phyloP scores from a whole-genome alignment of 1,140 invertebrate species.

The Drosophila lini region DNA sequence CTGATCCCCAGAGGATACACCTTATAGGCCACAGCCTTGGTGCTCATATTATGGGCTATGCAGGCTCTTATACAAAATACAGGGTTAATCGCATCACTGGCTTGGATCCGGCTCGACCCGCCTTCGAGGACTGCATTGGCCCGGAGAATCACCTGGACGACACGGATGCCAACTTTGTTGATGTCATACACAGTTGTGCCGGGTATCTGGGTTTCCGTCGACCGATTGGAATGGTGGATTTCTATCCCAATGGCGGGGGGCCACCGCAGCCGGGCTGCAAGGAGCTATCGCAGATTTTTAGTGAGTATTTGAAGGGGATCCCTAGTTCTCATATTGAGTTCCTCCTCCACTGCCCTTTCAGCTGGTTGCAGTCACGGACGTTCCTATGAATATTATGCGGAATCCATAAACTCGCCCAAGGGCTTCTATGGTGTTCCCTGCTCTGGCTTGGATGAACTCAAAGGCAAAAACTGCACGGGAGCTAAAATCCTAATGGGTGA shows the following conservation, averaged over 20 bases:
- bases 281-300: constrained; percentile 85
- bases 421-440: constrained; percentile 87
- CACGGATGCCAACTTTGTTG: constrained; percentile 90
- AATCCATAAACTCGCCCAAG: constrained; percentile 87
- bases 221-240: constrained; percentile 90
- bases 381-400: constrained; percentile 88
- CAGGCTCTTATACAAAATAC: constrained; percentile 87
- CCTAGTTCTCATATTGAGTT: no score
- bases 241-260: constrained; percentile 92
- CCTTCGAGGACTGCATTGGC: constrained; percentile 87
- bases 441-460: constrained; percentile 86
- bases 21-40: constrained; percentile 94
- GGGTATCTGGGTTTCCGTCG: constrained; percentile 87
- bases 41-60: constrained; percentile 94
- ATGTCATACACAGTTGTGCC: constrained; percentile 90
- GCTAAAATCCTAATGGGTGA: constrained; percentile 87
- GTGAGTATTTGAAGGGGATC: constrained; percentile 67
- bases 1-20: constrained; percentile 86
- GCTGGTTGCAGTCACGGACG: constrained; percentile 91
- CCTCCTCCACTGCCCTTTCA: constrained; percentile 69
- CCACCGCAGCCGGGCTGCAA: constrained; percentile 91
- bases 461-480: constrained; percentile 85
- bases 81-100: constrained; percentile 88
- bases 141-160: constrained; percentile 86
- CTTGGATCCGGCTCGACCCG: constrained; percentile 91